A percentile compares a stretch with the other conserved stretches of the same genome.
Conservation (phyloP, 2,888 invertebrate genomes). For the Drosophila putrida region DNA sequence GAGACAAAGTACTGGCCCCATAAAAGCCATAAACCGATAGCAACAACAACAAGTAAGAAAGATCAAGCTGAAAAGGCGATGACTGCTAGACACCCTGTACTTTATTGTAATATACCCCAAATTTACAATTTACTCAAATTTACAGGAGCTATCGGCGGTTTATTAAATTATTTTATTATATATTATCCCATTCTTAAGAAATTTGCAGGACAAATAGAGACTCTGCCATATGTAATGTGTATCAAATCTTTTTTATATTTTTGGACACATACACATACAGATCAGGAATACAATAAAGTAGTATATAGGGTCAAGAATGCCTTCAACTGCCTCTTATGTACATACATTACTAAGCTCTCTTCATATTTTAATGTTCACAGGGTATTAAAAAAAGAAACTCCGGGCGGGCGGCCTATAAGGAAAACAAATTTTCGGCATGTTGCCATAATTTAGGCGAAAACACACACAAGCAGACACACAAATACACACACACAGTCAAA, state of each 20-base stretch:
- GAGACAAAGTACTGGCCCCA: constrained; percentile 41
- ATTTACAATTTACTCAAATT: no score
- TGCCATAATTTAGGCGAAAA: constrained; percentile 66
- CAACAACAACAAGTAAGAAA: not conserved
- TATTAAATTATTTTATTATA: no score
- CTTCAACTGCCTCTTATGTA: not conserved
- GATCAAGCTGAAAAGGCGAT: not conserved
- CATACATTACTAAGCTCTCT: not conserved
- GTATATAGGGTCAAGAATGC: not conserved
- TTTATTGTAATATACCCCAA: no score
- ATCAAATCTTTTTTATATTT: no score
- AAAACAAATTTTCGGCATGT: constrained; percentile 68
- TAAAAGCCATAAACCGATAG: constrained; percentile 38
- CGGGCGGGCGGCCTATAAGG: constrained; percentile 27
- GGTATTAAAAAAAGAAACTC: constrained; percentile 9
- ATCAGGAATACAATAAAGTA: not conserved
- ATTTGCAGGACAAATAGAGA: no score
- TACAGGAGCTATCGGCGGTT: no score
- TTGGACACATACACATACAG: not conserved
- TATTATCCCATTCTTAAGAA: no score
- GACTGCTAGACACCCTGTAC: not conserved
- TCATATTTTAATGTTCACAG: not conserved
- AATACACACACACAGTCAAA: not conserved
- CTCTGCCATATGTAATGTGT: no score
- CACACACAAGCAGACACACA: constrained; percentile 11